A percentile compares a stretch with the other conserved stretches of the same genome.
Evolutionary conservation across 2,113 vertebrate genomes (phyloP).

Genomic region (Cygnus atratus): DNA sequence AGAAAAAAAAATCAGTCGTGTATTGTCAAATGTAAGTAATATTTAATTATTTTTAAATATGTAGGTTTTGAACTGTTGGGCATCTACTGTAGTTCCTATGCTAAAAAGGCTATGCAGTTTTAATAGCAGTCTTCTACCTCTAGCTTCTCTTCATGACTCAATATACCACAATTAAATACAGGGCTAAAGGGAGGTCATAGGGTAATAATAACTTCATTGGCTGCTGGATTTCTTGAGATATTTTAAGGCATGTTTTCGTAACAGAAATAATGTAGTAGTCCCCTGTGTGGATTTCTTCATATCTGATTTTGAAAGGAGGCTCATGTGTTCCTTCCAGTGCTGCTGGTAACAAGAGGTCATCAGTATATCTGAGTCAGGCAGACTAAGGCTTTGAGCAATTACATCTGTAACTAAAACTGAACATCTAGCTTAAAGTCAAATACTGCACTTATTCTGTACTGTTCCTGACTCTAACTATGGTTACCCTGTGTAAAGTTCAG

Average conservation of each 20-base stretch:
- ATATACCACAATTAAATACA: not conserved
- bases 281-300: not conserved
- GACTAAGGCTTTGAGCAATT: not conserved
- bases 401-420: not conserved
- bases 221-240: not conserved
- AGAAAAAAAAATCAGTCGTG: not conserved
- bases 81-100: not conserved
- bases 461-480: not conserved
- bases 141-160: not conserved
- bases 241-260: constrained; percentile 18
- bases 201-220: not conserved
- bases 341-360: constrained; percentile 8
- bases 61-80: not conserved
- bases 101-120: not conserved
- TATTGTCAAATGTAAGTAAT: not conserved
- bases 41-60: not conserved
- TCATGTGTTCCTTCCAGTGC: not conserved
- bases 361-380: constrained; percentile 14
- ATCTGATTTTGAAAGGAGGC: constrained; percentile 13
- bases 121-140: not conserved
- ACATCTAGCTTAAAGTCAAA: not conserved
- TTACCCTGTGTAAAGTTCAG: constrained; percentile 34
- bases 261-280: not conserved
- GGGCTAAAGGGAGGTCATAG: not conserved
- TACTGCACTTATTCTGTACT: not conserved